Evolutionary conservation across 1,140 invertebrate genomes (phyloP).

Genomic region (Scaptomyza pallida): DNA sequence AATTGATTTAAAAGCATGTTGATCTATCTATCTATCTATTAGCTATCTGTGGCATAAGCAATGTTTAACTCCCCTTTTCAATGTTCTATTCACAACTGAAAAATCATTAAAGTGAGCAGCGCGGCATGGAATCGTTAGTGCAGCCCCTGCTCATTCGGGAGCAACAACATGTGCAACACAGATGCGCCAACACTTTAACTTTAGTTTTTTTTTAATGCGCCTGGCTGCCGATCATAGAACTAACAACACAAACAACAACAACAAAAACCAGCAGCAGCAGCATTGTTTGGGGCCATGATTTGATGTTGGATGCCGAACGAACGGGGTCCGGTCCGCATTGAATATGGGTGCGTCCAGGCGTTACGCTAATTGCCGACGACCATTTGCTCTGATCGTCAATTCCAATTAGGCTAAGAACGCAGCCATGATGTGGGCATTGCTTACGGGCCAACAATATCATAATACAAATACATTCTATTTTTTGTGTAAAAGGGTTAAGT

Average conservation of each 20-base stretch:
- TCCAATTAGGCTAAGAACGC: constrained; percentile 46
- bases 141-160: constrained; percentile 8
- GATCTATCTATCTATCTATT: too few relatives aligned
- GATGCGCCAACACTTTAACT: constrained; percentile 60
- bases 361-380: constrained; percentile 46
- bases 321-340: constrained; percentile 13
- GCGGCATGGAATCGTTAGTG: constrained; percentile 40
- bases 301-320: constrained; percentile 30
- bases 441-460: constrained; percentile 26
- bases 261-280: constrained; percentile 10
- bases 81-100: background rate
- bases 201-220: constrained; percentile 65
- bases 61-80: too few relatives aligned
- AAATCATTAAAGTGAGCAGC: constrained; percentile 44
- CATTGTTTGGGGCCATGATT: constrained; percentile 61
- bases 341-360: constrained; percentile 46
- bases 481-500: constrained; percentile 16
- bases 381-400: constrained; percentile 39
- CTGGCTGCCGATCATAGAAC: constrained; percentile 52
- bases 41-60: too few relatives aligned
- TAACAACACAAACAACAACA: constrained; percentile 22
- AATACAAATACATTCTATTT: constrained; percentile 44
- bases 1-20: too few relatives aligned
- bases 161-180: constrained; percentile 32
- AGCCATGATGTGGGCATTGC: constrained; percentile 45